Percentiles rank a stretch among this genome's conserved stretches.
phyloP scores from a whole-genome alignment of 2,888 invertebrate genomes.

The Pandemis cinnamomeana region DNA sequence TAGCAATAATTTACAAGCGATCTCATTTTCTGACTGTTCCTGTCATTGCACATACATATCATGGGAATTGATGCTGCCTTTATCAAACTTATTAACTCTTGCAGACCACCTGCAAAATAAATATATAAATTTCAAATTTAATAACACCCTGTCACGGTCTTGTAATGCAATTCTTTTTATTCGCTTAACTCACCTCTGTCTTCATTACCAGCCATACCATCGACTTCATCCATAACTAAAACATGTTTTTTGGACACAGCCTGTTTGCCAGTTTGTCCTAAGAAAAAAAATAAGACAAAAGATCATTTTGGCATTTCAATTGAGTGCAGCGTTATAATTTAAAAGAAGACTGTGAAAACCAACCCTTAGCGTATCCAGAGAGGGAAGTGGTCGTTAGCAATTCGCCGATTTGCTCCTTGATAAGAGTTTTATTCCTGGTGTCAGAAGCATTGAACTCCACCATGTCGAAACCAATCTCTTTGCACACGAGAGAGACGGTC shows the following conservation, averaged over 20 bases:
- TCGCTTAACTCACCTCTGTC: constrained; percentile 88
- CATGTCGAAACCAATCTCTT: constrained; percentile 94
- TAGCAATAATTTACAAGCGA: constrained; percentile 97
- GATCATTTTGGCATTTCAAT: too few species aligned
- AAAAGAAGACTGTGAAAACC: constrained; percentile 20
- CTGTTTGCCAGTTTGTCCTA: constrained; percentile 76
- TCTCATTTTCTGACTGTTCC: constrained; percentile 96
- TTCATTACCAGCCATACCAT: constrained; percentile 99
- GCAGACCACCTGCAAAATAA: constrained; percentile 88
- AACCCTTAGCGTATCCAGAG: constrained; percentile 88
- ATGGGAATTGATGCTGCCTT: constrained; percentile 94
- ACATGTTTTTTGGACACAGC: constrained; percentile 91
- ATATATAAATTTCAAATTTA: neutral
- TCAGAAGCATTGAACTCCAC: constrained; percentile 99
- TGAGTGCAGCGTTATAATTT: too few species aligned
- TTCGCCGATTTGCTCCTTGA: constrained; percentile 93
- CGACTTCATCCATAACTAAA: constrained; percentile 99
- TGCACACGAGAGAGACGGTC: constrained; percentile 93
- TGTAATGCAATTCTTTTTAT: neutral
- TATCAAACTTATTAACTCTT: constrained; percentile 96
- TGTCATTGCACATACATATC: constrained; percentile 99
- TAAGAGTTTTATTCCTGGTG: constrained; percentile 94
- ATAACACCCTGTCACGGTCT: neutral
- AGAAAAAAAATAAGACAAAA: constrained; percentile 17
- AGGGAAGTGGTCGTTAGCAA: constrained; percentile 91